Percentiles rank a stretch among this genome's conserved stretches.
These are phyloP conservation scores for Crenichthys baileyi DNA, from an alignment of 2,797 vertebrate species.

Conservation along the genomic window DNA sequence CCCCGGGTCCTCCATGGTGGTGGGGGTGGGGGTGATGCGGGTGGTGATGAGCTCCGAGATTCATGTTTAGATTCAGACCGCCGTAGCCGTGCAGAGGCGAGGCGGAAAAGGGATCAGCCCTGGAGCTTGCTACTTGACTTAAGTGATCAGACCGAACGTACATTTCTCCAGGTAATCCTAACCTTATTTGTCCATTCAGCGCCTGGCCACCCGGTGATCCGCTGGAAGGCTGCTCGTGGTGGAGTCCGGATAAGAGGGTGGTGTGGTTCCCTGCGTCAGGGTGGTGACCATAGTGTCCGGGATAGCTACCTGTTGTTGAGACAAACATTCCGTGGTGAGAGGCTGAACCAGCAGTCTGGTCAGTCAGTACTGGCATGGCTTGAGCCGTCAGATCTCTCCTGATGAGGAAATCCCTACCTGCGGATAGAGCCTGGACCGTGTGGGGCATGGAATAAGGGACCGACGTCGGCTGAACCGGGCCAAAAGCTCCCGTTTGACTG, in stretches of 20 bases:
- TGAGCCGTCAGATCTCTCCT: slow-evolving; percentile 89
- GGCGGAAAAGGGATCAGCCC: slow-evolving; percentile 92
- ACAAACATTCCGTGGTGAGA: slow-evolving; percentile 98
- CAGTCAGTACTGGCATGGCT: slow-evolving; percentile 89
- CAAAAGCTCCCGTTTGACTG: slow-evolving; percentile 91
- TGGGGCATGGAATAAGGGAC: slow-evolving; percentile 87
- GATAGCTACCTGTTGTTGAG: slow-evolving; percentile 99
- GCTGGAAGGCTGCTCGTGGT: slow-evolving; percentile 90
- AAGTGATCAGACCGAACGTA: slow-evolving; percentile 96
- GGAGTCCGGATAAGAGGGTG: slow-evolving; percentile 92
- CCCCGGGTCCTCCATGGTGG: slow-evolving; percentile 86
- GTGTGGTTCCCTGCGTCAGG: slow-evolving; percentile 90
- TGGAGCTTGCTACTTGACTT: slow-evolving; percentile 90
- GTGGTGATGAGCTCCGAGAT: slow-evolving; percentile 86
- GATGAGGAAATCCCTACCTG: slow-evolving; percentile 92
- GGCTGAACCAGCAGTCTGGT: slow-evolving; percentile 85
- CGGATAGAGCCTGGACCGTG: slow-evolving; percentile 85
- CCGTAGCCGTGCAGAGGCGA: slow-evolving; percentile 92
- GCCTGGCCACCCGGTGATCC: slow-evolving; percentile 92
- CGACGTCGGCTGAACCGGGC: slow-evolving; percentile 86
- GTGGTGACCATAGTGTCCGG: slow-evolving; percentile 92
- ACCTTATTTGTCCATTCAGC: slow-evolving; percentile 96
- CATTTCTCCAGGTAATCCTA: slow-evolving; percentile 99
- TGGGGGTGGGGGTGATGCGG: slow-evolving; percentile 73
- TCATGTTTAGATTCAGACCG: slow-evolving; percentile 95